Evolutionary conservation across 92 coral and sea anemone species (phyloP), one percentile per base, ranked within the genome.

Genomic region (Scolanthus callimorphus): DNA sequence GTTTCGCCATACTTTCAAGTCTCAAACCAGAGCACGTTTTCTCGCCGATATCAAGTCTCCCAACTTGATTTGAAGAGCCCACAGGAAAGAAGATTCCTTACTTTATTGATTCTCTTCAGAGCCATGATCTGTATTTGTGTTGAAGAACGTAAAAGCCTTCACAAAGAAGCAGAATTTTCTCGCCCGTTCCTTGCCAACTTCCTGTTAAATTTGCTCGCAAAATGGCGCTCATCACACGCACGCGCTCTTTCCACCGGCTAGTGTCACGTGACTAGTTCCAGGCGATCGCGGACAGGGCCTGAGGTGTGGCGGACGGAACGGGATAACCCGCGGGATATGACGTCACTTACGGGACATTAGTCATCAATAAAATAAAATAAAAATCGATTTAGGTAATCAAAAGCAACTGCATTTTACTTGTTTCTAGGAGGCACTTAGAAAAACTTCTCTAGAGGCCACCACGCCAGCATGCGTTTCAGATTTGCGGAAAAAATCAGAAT

Each of bases 21-120:
- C 81, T 44, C 53, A 57, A 70, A 59, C 57, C 57, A 53, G 70
- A 74, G 79, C 57, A 76, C 82, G 80, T 80, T 80, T 80, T 53
- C 76, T 72, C 46, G 25, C 59, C 28, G 63, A 80, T 56, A 29
- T 67, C 57, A 20, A 15, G 65, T 30, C 65, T 27, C 27, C 61
- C 65, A 28, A 20, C 64, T 66, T 20, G 20, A 13, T 19, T 55
- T 24, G 53, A 26, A 59, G 30, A 25, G 25, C 34, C 67, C 49
- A 29, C 37, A 51, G 63, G 29, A 61, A 48, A 55, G 64, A 47
- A 13, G 39, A 65, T 59, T 47, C 85, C 81, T 78, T 88, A 94
- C 99, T 86, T 94, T 94, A 77, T 94, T 80, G 73, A 94, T 94
- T 77, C 99, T 74, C 86, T 94, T 94, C 59, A 94, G 80, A 37